Evolutionary conservation across 2,113 vertebrate species (phyloP).

Genomic region (Rhinolophus sinicus): DNA sequence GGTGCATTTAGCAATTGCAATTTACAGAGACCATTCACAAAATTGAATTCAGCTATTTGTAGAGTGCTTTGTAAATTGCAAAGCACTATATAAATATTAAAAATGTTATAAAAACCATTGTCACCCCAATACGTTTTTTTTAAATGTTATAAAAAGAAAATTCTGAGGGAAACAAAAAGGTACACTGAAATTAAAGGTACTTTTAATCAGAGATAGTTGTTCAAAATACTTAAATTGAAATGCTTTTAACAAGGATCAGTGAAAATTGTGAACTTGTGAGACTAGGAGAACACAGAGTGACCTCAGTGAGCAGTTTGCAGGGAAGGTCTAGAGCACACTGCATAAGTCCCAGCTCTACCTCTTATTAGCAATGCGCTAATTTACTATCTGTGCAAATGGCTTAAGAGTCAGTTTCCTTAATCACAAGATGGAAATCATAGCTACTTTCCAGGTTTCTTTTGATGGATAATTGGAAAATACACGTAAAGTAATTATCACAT

Average conservation of each 20-base stretch:
- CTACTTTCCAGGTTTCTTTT: neutral
- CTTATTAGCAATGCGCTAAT: neutral
- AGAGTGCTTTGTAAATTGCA: neutral
- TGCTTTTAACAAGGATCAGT: neutral
- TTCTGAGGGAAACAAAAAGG: neutral
- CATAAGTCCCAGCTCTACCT: neutral
- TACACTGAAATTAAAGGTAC: neutral
- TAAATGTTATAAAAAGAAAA: neutral
- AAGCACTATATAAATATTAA: neutral
- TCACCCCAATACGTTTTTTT: no score
- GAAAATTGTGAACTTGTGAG: neutral
- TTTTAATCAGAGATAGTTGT: neutral
- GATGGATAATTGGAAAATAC: neutral
- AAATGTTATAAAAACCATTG: no score
- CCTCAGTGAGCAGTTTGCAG: neutral
- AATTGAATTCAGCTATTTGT: neutral
- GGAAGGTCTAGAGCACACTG: rapidly evolving
- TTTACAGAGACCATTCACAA: neutral
- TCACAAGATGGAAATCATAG: no score
- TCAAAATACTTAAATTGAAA: neutral
- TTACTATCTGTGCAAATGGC: neutral
- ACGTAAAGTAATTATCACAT: neutral
- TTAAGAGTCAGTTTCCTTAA: neutral
- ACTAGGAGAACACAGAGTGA: neutral
- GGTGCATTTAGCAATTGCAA: neutral